Evolutionary conservation across 2,113 vertebrate species (phyloP).

Genomic region (Furnarius figulus): DNA sequence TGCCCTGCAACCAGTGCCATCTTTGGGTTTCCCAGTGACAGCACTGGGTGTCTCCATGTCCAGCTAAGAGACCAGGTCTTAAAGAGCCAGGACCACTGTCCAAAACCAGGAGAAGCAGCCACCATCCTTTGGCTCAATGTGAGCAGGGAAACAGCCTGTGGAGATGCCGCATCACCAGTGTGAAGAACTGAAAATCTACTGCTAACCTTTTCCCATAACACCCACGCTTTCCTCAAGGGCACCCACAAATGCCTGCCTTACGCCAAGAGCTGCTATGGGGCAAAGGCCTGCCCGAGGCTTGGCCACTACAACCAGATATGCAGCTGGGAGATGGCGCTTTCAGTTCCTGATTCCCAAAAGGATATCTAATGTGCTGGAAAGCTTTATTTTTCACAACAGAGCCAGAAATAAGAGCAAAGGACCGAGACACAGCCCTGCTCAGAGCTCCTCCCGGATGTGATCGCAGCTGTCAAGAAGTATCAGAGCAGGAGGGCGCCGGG

Average conservation of each 20-base stretch:
- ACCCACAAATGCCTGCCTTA: rapidly evolving
- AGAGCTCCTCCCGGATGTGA: neutral
- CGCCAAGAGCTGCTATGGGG: neutral
- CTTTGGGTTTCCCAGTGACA: neutral
- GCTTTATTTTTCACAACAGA: neutral
- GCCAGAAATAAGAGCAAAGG: neutral
- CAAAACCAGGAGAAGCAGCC: neutral
- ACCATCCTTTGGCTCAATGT: neutral
- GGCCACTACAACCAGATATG: rapidly evolving
- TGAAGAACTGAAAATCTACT: neutral
- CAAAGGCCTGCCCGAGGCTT: neutral
- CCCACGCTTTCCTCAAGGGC: neutral
- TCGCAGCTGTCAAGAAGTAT: neutral
- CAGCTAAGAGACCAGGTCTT: neutral
- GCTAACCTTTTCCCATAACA: neutral
- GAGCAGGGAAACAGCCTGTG: neutral
- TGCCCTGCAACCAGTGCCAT: neutral
- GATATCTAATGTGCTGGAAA: neutral
- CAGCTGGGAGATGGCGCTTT: neutral
- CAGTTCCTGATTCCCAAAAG: neutral
- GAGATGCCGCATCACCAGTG: neutral
- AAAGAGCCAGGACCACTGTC: neutral
- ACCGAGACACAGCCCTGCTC: neutral
- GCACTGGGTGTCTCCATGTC: neutral
- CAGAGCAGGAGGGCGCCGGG: neutral